These are phyloP conservation scores for Acleris literana DNA, from an alignment of 2,888 invertebrate genomes.

Conservation along the genomic window DNA sequence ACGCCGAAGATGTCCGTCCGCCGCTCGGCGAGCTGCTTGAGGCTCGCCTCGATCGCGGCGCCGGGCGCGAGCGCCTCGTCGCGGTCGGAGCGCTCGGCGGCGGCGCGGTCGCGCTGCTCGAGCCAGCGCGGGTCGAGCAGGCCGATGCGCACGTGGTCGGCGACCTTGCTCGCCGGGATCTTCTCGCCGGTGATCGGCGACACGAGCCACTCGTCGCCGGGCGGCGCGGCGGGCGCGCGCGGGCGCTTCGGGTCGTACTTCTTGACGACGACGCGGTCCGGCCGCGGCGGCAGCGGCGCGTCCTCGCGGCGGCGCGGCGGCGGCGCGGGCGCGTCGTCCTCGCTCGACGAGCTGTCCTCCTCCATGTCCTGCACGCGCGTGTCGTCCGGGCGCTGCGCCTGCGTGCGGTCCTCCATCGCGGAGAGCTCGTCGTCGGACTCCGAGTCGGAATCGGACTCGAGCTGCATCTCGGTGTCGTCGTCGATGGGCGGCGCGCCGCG, in stretches of 20 bases:
- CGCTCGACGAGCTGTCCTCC: slow-evolving; percentile 89
- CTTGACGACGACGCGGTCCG: slow-evolving; percentile 97
- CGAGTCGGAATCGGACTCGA: slow-evolving; percentile 91
- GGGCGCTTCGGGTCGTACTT: slow-evolving; percentile 96
- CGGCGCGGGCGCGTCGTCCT: slow-evolving; percentile 66
- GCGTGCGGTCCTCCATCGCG: slow-evolving; percentile 86
- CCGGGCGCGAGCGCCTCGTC: slow-evolving; percentile 83
- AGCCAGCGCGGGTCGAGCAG: slow-evolving; percentile 98
- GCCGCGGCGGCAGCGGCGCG: slow-evolving; percentile 92
- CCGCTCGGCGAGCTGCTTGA: slow-evolving; percentile 96
- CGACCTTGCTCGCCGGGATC: slow-evolving; percentile 98
- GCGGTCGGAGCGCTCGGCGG: slow-evolving; percentile 96
- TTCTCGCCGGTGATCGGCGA: slow-evolving; percentile 99
- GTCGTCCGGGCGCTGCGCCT: slow-evolving; percentile 71
- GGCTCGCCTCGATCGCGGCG: slow-evolving; percentile 96
- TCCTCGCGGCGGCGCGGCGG: slow-evolving; percentile 71
- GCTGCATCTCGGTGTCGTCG: slow-evolving; percentile 95
- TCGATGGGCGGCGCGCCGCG: slow-evolving; percentile 86
- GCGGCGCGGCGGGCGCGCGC: slow-evolving; percentile 85
- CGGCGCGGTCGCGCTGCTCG: slow-evolving; percentile 96
- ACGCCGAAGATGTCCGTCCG: slow-evolving; percentile 99
- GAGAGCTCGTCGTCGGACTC: slow-evolving; percentile 80
- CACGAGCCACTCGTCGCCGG: slow-evolving; percentile 93
- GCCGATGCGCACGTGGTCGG: slow-evolving; percentile 99
- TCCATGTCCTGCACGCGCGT: slow-evolving; percentile 94